Evolutionary conservation across 2,797 vertebrate genomes (phyloP), one percentile per base, ranked within the genome.

Genomic region (Psittacula echo): DNA sequence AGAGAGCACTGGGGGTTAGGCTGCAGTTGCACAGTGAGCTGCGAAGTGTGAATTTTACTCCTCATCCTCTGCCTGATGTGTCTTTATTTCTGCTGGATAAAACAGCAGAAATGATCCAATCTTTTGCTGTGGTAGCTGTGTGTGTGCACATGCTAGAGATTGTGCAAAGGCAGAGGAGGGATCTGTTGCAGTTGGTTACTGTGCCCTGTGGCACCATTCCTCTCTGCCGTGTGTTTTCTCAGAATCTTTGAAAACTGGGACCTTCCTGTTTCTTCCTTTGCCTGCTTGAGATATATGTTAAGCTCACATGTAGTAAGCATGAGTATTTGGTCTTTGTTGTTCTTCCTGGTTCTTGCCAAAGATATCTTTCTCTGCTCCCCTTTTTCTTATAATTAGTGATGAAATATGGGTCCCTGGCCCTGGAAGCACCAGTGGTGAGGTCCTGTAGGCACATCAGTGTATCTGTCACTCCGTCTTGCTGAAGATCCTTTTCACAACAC

Each of bases 241-340:
- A 44, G 61, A 74, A 53, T 44, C 50, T 90, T 73, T 81, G 58
- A 47, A 32, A 85, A 84, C 58, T 34, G 50, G 27, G 29, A 47
- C 22, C 7, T 13, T 86, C 74, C 72, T 58, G 37, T 74, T 83
- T 85, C 66, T 44, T 30, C 6, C 32, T 84, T 84, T 90, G 17
- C 39, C 26, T 93, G 34, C 58, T 68, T n/a, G 79, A 81, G 42
- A 30, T 60, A 11, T 0, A 1, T 53, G 26, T 50, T 50, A 53
- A 56, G 34, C 3, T 8, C 51, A 16, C 0, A 0, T 15, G 37
- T 30, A 68, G 53, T 34, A 64, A 65, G n/a, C 37, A 29, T 22
- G n/a, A 64, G 13, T 42, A 20, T 48, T 84, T 82, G 67, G 14
- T 68, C 50, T 71, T 53, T 75, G 53, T 50, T 88, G 23, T 65